phyloP scores from a whole-genome alignment of 2,113 vertebrate genomes.

The Antigone vipio region DNA sequence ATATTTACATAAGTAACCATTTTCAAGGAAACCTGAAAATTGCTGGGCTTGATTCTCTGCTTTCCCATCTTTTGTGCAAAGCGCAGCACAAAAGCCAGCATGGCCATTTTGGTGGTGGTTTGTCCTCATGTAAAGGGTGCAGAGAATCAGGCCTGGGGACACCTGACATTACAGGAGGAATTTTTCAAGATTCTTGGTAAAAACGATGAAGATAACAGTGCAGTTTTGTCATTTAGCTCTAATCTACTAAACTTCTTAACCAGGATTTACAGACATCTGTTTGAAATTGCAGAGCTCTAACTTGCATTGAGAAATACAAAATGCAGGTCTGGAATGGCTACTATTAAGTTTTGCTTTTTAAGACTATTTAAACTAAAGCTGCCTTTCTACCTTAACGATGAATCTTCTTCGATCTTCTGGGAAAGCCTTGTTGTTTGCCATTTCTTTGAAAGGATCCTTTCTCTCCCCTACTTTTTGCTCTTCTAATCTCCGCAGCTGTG shows the following conservation, averaged over 20 bases:
- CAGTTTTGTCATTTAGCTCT: neutral
- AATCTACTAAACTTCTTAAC: neutral
- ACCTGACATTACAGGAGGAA: neutral
- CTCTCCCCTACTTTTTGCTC: neutral
- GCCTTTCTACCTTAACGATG: neutral
- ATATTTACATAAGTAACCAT: neutral
- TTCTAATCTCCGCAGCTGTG: neutral
- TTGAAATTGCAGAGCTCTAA: neutral
- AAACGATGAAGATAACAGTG: neutral
- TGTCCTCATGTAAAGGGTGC: neutral
- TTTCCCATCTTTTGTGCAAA: neutral
- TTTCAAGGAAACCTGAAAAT: neutral
- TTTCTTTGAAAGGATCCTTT: neutral
- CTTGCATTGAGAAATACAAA: neutral
- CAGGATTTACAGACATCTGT: neutral
- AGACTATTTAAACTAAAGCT: neutral
- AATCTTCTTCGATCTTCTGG: neutral
- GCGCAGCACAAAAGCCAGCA: neutral
- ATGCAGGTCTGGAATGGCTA: neutral
- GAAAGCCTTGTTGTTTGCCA: neutral
- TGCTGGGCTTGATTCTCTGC: neutral
- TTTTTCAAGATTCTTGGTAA: neutral
- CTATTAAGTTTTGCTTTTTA: neutral
- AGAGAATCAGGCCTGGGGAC: neutral
- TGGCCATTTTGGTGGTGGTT: neutral